Evolutionary conservation across 2,888 invertebrate genomes (phyloP).

Genomic region (Drosophila helvetica): DNA sequence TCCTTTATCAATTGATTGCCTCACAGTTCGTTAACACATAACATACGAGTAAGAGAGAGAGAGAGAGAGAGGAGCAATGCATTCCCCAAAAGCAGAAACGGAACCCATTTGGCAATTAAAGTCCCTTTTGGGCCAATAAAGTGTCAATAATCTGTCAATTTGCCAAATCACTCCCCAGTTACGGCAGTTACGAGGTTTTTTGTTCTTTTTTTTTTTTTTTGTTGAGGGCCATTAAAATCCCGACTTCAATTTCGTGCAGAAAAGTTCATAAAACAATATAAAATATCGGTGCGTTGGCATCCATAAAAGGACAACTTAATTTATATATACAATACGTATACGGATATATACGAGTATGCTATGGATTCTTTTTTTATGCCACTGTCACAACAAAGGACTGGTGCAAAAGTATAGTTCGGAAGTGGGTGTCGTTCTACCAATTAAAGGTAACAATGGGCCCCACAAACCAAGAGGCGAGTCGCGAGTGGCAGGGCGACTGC

Average conservation of each 20-base stretch:
- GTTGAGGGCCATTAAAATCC: constrained; percentile 8
- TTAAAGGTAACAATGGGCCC: constrained; percentile 75
- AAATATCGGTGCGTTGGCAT: constrained; percentile 52
- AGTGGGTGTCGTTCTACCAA: constrained; percentile 60
- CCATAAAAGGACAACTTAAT: constrained; percentile 68
- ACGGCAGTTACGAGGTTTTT: constrained; percentile 1
- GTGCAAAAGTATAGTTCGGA: neutral
- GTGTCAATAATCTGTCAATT: constrained; percentile 75
- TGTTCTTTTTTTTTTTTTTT: too few species aligned
- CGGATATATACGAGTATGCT: neutral
- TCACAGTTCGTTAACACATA: neutral
- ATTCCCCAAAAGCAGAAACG: neutral
- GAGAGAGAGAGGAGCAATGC: neutral
- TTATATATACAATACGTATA: constrained; percentile 61
- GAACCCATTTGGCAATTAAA: constrained; percentile 49
- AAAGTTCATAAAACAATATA: constrained; percentile 74
- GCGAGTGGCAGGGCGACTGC: constrained; percentile 18
- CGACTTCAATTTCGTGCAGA: constrained; percentile 43
- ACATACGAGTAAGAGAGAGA: neutral
- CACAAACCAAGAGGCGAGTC: constrained; percentile 26
- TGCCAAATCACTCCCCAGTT: constrained; percentile 73
- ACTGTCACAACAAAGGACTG: constrained; percentile 43
- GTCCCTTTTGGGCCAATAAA: constrained; percentile 57
- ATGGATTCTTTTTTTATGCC: constrained; percentile 22
- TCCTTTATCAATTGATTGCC: constrained; percentile 20